These are phyloP conservation scores for Ephialtes manifestator DNA, from an alignment of 2,888 invertebrate genomes.

Conservation along the genomic window DNA sequence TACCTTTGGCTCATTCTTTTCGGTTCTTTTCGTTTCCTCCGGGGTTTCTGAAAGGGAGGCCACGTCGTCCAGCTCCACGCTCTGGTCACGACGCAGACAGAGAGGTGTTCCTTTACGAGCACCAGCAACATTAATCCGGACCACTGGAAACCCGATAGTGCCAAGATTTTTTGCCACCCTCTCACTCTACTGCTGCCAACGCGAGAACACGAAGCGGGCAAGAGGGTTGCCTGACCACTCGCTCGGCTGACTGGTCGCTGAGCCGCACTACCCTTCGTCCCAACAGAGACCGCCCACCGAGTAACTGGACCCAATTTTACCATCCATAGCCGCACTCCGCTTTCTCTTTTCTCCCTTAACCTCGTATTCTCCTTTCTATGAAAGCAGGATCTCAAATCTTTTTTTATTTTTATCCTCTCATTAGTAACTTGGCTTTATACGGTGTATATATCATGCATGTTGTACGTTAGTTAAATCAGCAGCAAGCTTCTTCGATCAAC, in stretches of 20 bases:
- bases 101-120: slow-evolving; percentile 55
- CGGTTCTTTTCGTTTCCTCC: slow-evolving; percentile 23
- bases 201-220: slow-evolving; percentile 35
- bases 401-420: slow-evolving; percentile 2
- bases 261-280: slow-evolving; percentile 55
- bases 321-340: slow-evolving; percentile 59
- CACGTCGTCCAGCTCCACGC: slow-evolving; percentile 15
- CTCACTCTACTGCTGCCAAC: slow-evolving; percentile 34
- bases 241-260: slow-evolving; percentile 48
- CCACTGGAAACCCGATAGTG: slow-evolving; percentile 68
- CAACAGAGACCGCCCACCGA: slow-evolving; percentile 58
- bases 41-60: slow-evolving; percentile 32
- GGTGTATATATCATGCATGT: neutral
- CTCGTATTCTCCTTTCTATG: slow-evolving; percentile 21
- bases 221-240: slow-evolving; percentile 55
- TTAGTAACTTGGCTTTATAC: neutral
- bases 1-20: slow-evolving; percentile 18
- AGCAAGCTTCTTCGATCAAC: neutral
- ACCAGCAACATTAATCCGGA: slow-evolving; percentile 70
- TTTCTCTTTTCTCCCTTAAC: slow-evolving; percentile 43
- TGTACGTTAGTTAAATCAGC: neutral
- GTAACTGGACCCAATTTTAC: slow-evolving; percentile 67
- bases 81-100: slow-evolving; percentile 61
- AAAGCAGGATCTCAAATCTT: neutral
- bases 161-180: slow-evolving; percentile 69